Evolutionary conservation across 1,140 invertebrate species (phyloP).

Genomic region (Chrysomallon squamiferum): DNA sequence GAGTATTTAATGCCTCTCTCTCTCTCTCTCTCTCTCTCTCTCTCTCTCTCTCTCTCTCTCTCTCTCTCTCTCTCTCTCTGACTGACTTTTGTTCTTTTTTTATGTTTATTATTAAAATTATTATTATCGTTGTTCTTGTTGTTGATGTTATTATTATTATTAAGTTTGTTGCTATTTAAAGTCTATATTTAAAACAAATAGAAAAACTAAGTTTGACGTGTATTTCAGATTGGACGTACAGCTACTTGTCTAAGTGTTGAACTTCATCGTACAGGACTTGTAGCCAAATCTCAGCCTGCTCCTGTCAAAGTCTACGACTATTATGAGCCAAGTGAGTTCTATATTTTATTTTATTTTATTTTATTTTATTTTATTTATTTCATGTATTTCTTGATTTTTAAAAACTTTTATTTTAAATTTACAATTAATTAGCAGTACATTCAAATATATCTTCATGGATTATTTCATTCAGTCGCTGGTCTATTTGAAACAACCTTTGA

Average conservation of each 20-base stretch:
- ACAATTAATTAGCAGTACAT: not conserved
- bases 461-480: not conserved
- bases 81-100: too few relatives aligned
- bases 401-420: not conserved
- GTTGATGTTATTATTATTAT: too few relatives aligned
- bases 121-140: too few relatives aligned
- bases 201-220: too few relatives aligned
- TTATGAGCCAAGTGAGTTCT: constrained; percentile 80
- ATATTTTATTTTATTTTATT: not conserved
- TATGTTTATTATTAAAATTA: too few relatives aligned
- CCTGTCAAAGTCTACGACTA: constrained; percentile 90
- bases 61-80: too few relatives aligned
- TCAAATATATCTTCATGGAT: not conserved
- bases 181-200: too few relatives aligned
- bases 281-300: constrained; percentile 86
- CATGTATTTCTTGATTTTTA: not conserved
- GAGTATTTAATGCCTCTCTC: too few relatives aligned
- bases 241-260: constrained; percentile 85
- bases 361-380: not conserved
- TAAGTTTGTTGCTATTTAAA: too few relatives aligned
- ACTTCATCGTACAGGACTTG: constrained; percentile 83
- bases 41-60: too few relatives aligned
- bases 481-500: not conserved
- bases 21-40: too few relatives aligned
- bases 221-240: constrained; percentile 70